Evolutionary conservation across 2,797 vertebrate genomes (phyloP), one percentile per base, ranked within the genome.

Genomic region (Hozukius guyotensis): DNA sequence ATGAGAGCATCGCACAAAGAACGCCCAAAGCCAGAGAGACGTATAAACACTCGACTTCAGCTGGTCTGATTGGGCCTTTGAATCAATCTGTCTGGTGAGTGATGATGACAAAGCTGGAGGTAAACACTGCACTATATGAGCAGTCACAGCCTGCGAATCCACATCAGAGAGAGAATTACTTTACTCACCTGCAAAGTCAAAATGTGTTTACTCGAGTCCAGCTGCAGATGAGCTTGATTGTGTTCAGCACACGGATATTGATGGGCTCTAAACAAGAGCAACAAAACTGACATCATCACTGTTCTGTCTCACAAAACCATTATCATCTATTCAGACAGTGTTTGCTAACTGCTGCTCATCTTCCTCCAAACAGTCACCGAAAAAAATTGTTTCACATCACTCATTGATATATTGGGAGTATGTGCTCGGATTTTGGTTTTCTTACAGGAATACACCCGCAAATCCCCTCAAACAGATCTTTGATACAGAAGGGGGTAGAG

Each of bases 41-140:
- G 62, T 32, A 71, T 56, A 85, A 82, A 87, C 89, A 90, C 78
- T 82, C 77, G 81, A 76, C 64, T 90, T 93, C 63, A 91, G 24
- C 53, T 34, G 36, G 63, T 75, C 85, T 86, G 85, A 93, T 87
- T 90, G 79, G 72, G 69, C 76, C 65, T 83, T 85, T 76, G 65
- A 92, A 92, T 91, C 89, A 87, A 82, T 92, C 73, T 77, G 84
- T 88, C 84, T 86, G 85, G 34, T 72, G 65, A 78, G 80, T 49
- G 67, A 86, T 92, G 91, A 92, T 87, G 76, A 90, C 80, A 84
- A 88, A 81, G 75, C 85, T 70, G 56, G 53, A 80, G 71, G 90
- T 88, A 88, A 94, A 93, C 87, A 87, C 70, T 32, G 61, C 66
- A 61, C 82, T 64, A 79, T 59, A 87, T 84, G 89, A 92, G 86